These are phyloP conservation scores for Gallinago jamesoni DNA, from an alignment of 2,113 vertebrate genomes.

Conservation along the genomic window DNA sequence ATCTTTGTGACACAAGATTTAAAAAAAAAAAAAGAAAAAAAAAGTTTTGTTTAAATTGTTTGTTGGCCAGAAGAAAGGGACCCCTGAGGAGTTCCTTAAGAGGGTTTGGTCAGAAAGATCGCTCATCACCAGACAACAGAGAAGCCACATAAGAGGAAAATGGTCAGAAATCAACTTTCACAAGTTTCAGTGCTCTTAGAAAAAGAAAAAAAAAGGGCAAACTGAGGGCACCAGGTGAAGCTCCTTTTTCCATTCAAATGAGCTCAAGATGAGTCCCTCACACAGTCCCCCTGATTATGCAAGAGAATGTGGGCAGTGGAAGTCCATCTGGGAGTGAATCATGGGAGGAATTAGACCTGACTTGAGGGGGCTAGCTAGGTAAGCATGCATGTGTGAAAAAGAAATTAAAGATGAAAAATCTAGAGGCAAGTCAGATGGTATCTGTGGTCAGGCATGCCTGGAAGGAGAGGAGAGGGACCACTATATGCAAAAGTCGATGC, in stretches of 20 bases:
- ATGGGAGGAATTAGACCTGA: background rate
- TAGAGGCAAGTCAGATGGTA: background rate
- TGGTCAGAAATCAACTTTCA: background rate
- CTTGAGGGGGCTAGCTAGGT: background rate
- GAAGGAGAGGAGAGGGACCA: background rate
- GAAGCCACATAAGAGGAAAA: background rate
- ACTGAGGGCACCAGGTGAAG: background rate
- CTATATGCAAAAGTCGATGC: background rate
- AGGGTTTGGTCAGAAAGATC: background rate
- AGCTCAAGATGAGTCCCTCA: background rate
- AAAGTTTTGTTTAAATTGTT: background rate
- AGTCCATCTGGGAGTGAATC: background rate
- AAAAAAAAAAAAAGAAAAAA: background rate
- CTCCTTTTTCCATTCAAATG: background rate
- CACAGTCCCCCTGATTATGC: background rate
- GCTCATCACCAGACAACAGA: background rate
- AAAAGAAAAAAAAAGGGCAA: background rate
- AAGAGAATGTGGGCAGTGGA: background rate
- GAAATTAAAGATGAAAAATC: background rate
- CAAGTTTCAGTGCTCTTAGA: background rate
- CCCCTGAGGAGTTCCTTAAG: background rate
- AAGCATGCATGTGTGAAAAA: background rate
- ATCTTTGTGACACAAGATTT: accelerated
- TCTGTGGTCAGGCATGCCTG: background rate
- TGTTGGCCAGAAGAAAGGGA: background rate